These are phyloP conservation scores for Psilanteris sp. DNA, from an alignment of 1,140 invertebrate genomes.

Conservation along the genomic window DNA sequence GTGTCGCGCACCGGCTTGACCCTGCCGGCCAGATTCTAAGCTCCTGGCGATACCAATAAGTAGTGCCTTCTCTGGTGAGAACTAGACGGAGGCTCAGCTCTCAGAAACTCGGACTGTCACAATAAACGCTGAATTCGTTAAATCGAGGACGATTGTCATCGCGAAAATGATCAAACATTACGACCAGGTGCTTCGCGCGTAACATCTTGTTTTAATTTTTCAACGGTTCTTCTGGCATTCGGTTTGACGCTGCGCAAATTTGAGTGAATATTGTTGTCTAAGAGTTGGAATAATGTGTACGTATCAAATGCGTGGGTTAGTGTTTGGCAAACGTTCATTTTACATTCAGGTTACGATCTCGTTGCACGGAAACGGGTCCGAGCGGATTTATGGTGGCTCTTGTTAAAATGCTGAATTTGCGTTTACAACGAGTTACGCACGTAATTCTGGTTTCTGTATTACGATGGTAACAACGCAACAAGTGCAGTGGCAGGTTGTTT, in stretches of 20 bases:
- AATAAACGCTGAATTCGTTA: constrained; percentile 16
- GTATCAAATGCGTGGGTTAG: constrained; percentile 2
- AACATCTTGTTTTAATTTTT: background rate
- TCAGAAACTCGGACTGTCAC: constrained; percentile 64
- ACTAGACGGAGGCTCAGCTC: constrained; percentile 73
- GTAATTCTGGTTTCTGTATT: constrained; percentile 32
- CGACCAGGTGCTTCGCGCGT: constrained; percentile 14
- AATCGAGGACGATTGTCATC: constrained; percentile 44
- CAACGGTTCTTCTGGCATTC: too few relatives aligned
- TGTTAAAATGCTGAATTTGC: constrained; percentile 42
- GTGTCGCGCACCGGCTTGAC: constrained; percentile 62
- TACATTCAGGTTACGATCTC: constrained; percentile 35
- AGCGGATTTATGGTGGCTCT: constrained; percentile 19
- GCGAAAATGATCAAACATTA: too few relatives aligned
- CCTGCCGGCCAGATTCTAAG: constrained; percentile 27
- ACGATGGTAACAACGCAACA: constrained; percentile 26
- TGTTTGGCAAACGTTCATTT: constrained; percentile 13
- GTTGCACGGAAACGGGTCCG: constrained; percentile 34
- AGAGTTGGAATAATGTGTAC: background rate
- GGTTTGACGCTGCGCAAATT: too few relatives aligned
- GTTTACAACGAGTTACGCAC: constrained; percentile 32
- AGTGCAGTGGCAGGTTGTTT: constrained; percentile 49
- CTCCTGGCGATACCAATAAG: constrained; percentile 38
- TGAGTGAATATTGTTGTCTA: too few relatives aligned
- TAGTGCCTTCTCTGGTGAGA: constrained; percentile 73